Percentiles rank a stretch among this genome's conserved stretches.
phyloP scores from a whole-genome alignment of 2,888 invertebrate species.

The Dromius quadrimaculatus region DNA sequence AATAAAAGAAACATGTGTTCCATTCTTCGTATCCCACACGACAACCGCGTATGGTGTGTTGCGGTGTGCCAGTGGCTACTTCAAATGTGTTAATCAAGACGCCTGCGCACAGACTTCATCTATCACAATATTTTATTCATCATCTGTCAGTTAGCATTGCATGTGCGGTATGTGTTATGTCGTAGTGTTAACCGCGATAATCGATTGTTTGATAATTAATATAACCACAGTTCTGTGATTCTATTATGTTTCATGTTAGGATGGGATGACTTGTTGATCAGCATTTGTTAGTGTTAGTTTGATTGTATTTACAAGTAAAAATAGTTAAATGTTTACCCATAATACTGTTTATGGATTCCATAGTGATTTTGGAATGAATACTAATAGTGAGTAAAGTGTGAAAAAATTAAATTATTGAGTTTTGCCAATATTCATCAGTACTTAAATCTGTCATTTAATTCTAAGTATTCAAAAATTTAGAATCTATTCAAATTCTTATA shows the following conservation, averaged over 20 bases:
- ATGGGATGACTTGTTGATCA: slow-evolving; percentile 9
- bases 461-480: too few relatives aligned
- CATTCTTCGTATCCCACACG: background rate
- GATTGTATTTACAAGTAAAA: too few relatives aligned
- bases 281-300: background rate
- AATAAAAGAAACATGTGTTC: too few relatives aligned
- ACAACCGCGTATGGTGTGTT: background rate
- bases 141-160: slow-evolving; percentile 21
- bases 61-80: background rate
- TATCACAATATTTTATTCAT: slow-evolving; percentile 34
- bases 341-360: too few relatives aligned
- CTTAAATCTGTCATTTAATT: too few relatives aligned
- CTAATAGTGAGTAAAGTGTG: too few relatives aligned
- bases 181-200: slow-evolving; percentile 9
- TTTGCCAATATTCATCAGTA: too few relatives aligned
- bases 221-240: background rate
- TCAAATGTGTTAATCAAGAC: slow-evolving; percentile 11
- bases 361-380: too few relatives aligned
- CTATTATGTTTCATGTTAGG: background rate
- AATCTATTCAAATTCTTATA: too few relatives aligned
- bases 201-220: slow-evolving; percentile 19
- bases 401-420: too few relatives aligned
- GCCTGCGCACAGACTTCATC: slow-evolving; percentile 20
- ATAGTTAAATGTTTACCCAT: too few relatives aligned
- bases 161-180: slow-evolving; percentile 10